Evolutionary conservation across 1,140 invertebrate species (phyloP), one percentile per base, ranked within the genome.

Genomic region (Plectus sambesii): DNA sequence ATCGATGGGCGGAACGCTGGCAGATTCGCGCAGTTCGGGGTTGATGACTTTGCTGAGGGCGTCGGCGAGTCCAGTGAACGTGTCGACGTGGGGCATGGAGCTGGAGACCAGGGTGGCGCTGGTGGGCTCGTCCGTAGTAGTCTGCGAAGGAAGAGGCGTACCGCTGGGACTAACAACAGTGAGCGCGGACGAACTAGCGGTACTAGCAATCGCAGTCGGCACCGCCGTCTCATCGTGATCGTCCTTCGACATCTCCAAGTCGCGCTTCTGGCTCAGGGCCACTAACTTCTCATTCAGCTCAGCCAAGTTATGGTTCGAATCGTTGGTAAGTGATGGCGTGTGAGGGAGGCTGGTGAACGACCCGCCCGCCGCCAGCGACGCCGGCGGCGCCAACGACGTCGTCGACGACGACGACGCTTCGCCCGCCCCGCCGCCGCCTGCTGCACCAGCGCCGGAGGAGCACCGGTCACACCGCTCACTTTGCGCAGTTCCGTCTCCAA

Each of bases 1-100:
- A n/a, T n/a, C n/a, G n/a, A n/a, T n/a, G n/a, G 51, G 51, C 6
- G 51, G 51, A 5, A 53, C 47, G 3, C 52, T 56, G 9, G 51
- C 53, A 5, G 51, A 53, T 22, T 53, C 51, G 23, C 51, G 51
- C 25, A 50, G 19, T 9, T 53, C 51, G 6, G 53, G 20, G 48
- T 60, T 59, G 27, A 60, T 60, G 8, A 60, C 58, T 65, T 39
- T 63, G 60, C 8, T n/a, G n/a, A 63, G 36, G 8, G 61, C 61
- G 20, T 51, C 46, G 3, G 61, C 62, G 41, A 63, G 33, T 19
- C 55, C 61, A 27, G 54, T 58, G 5, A 63, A 40, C 12, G 62
- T 63, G 17, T 63, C 61, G 22, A 63, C 52, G 5, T 62, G 61
- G 8, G 59, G 43, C n/a, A n/a, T 15, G 43, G 27, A 15, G 45